Conservation (phyloP, 2,888 invertebrate genomes). For the Netelia virgata region DNA sequence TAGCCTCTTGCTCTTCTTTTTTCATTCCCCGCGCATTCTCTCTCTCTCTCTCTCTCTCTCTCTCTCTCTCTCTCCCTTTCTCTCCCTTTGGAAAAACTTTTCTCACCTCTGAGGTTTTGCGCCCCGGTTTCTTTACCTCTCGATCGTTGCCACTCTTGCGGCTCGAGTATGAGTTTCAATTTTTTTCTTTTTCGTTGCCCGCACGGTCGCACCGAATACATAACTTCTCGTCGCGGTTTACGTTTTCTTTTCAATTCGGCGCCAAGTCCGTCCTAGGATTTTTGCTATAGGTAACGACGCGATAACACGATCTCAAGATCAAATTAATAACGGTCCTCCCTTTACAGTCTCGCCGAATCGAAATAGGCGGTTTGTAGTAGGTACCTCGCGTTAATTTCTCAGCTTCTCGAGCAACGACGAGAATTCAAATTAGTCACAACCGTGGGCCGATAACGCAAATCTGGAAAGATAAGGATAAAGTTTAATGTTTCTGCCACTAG, state of each 20-base stretch:
- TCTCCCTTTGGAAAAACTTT: constrained; percentile 1
- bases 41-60: not conserved
- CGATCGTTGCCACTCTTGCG: constrained; percentile 12
- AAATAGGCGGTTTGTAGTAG: not conserved
- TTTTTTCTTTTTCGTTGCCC: not conserved
- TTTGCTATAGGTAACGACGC: no score
- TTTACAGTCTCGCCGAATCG: not conserved
- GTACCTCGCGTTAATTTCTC: not conserved
- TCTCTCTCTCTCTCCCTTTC: not conserved
- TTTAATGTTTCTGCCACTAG: constrained; percentile 34
- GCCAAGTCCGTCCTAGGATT: no score
- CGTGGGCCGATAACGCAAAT: constrained; percentile 40
- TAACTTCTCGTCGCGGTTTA: no score
- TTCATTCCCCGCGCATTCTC: not conserved
- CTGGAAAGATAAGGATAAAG: constrained; percentile 21
- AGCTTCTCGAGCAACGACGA: not conserved
- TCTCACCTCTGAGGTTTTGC: not conserved
- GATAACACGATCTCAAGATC: no score
- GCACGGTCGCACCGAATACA: no score
- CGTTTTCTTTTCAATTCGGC: no score
- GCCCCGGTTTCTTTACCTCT: not conserved
- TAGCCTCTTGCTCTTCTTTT: not conserved
- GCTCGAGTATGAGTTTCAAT: not conserved
- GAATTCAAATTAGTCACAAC: constrained; percentile 35
- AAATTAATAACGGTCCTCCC: not conserved